Conservation (phyloP, 2,888 invertebrate species). For the Rotaria sp. region DNA sequence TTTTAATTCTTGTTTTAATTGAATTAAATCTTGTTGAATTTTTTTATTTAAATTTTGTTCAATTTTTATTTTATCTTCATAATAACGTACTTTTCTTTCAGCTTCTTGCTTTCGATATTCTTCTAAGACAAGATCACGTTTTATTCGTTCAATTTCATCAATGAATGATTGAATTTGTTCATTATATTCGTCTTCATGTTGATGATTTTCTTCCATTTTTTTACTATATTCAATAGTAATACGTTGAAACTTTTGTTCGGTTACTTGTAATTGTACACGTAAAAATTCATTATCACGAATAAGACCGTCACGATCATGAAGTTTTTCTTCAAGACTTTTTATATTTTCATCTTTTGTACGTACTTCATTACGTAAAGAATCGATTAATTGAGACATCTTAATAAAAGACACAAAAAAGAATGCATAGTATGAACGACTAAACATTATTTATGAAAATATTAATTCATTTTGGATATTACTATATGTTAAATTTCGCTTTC, state of each 20-base stretch:
- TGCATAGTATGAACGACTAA: too few relatives aligned
- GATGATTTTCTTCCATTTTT: not conserved
- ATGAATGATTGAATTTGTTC: not conserved
- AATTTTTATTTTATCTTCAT: not conserved
- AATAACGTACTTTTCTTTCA: not conserved
- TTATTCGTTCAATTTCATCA: slow-evolving; percentile 3
- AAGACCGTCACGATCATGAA: not conserved
- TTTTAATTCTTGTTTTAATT: not conserved
- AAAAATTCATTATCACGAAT: not conserved
- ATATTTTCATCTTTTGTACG: not conserved
- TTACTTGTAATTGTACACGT: not conserved
- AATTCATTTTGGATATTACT: too few relatives aligned
- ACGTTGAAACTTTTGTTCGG: not conserved
- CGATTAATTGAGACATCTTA: not conserved
- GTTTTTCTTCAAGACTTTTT: not conserved
- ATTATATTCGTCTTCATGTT: not conserved
- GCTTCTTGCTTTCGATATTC: slow-evolving; percentile 14
- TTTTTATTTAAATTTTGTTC: not conserved
- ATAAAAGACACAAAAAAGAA: not conserved
- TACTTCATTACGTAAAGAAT: not conserved
- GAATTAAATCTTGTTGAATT: not conserved
- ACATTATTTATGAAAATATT: too few relatives aligned
- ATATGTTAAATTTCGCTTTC: too few relatives aligned
- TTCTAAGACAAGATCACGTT: slow-evolving; percentile 16
- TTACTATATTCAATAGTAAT: not conserved